Conservation (phyloP, 2,113 vertebrate species). For the Platysteira castanea region DNA sequence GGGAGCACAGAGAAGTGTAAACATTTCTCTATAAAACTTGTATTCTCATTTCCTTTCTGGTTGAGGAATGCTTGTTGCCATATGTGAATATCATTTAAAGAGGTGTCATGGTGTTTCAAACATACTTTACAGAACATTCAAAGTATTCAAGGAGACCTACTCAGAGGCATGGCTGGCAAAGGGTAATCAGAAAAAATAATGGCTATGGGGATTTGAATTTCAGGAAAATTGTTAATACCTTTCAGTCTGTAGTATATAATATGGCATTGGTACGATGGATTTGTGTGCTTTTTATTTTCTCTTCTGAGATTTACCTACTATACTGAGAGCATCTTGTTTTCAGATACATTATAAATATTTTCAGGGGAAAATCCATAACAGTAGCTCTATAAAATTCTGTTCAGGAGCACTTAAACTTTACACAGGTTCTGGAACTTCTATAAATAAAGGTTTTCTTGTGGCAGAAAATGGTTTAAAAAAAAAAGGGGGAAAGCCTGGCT, state of each 20-base stretch:
- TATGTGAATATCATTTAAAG: slow-evolving; percentile 42
- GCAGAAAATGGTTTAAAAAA: background rate
- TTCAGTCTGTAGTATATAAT: background rate
- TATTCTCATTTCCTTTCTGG: slow-evolving; percentile 52
- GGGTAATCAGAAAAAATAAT: background rate
- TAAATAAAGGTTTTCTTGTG: background rate
- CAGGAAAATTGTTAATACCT: background rate
- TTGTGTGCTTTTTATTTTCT: background rate
- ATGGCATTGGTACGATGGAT: background rate
- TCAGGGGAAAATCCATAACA: background rate
- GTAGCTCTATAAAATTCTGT: background rate
- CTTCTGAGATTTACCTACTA: background rate
- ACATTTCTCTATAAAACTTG: slow-evolving; percentile 18
- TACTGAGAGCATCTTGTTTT: background rate
- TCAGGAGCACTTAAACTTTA: background rate
- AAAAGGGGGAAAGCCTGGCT: background rate
- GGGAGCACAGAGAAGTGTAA: background rate
- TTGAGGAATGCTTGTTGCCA: slow-evolving; percentile 12
- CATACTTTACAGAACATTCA: background rate
- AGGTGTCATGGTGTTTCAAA: background rate
- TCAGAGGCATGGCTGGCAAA: background rate
- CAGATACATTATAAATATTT: background rate
- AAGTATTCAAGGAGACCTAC: background rate
- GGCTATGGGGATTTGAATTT: background rate
- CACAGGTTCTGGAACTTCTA: background rate